phyloP scores from a whole-genome alignment of 2,888 invertebrate genomes.

The Spisula solida region DNA sequence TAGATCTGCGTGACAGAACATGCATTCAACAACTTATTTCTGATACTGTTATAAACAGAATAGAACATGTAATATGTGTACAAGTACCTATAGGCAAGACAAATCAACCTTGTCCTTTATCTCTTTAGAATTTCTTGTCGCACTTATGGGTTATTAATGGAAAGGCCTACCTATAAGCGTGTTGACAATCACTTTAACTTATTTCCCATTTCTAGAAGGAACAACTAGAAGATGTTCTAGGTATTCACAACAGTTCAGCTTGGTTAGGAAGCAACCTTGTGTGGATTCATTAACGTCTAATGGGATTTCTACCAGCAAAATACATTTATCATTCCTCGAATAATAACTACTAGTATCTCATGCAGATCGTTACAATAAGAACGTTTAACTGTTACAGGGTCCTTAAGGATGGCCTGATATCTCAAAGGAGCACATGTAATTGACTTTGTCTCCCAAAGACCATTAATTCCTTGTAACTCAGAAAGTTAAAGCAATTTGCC shows the following conservation, averaged over 20 bases:
- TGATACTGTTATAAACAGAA: too few species aligned
- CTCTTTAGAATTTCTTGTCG: not conserved
- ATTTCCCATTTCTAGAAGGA: not conserved
- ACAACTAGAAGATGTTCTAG: not conserved
- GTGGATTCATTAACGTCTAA: conserved; percentile 1
- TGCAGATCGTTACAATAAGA: not conserved
- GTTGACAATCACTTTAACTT: not conserved
- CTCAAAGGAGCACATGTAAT: conserved; percentile 12
- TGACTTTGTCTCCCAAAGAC: not conserved
- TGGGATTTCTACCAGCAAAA: not conserved
- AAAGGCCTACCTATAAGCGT: not conserved
- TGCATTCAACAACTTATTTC: too few species aligned
- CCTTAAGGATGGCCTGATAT: not conserved
- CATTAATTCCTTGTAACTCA: not conserved
- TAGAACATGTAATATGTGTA: too few species aligned
- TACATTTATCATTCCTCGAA: not conserved
- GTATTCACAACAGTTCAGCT: not conserved
- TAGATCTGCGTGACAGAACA: too few species aligned
- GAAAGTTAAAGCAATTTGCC: conserved; percentile 8
- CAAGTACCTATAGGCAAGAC: not conserved
- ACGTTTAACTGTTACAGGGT: not conserved
- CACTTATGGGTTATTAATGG: not conserved
- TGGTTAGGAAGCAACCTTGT: not conserved
- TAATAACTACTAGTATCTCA: not conserved
- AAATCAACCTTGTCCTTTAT: not conserved